These are phyloP conservation scores for Pycnomerus fuliginosus DNA, from an alignment of 2,888 invertebrate genomes.

Conservation along the genomic window DNA sequence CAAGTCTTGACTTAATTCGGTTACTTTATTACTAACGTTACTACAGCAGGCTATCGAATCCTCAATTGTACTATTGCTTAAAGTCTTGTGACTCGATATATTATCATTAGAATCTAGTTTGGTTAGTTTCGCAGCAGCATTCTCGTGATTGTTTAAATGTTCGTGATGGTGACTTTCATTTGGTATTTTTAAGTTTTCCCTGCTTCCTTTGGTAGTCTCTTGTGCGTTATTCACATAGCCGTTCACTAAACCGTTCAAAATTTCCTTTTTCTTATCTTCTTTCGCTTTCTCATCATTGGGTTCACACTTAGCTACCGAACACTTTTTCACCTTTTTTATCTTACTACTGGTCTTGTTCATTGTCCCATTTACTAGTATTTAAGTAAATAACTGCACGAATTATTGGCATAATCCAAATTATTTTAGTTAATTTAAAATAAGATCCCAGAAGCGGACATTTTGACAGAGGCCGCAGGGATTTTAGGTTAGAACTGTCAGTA, in stretches of 20 bases:
- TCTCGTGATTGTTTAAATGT: neutral
- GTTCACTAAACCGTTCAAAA: constrained; percentile 36
- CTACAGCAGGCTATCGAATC: constrained; percentile 17
- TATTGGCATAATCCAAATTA: constrained; percentile 16
- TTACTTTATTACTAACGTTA: constrained; percentile 18
- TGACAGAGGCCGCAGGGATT: constrained; percentile 34
- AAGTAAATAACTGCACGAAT: constrained; percentile 10
- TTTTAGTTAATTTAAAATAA: constrained; percentile 20
- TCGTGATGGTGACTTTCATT: neutral
- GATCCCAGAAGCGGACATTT: constrained; percentile 27
- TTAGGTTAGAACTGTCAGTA: constrained; percentile 26
- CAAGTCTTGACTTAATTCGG: constrained; percentile 18
- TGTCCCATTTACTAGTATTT: constrained; percentile 21
- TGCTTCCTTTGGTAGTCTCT: constrained; percentile 10
- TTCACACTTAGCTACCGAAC: constrained; percentile 32
- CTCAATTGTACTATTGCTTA: constrained; percentile 22
- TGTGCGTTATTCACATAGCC: constrained; percentile 26
- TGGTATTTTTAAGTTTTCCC: neutral
- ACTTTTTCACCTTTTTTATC: constrained; percentile 36
- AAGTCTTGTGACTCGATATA: constrained; percentile 29
- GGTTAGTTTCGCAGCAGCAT: constrained; percentile 27
- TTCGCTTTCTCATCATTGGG: constrained; percentile 20
- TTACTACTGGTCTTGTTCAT: constrained; percentile 35
- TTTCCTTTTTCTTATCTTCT: constrained; percentile 22
- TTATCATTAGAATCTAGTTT: constrained; percentile 38